Base-by-base conservation (phyloP, 2,888 invertebrate genomes). In the Octonoba sinensis region DNA sequence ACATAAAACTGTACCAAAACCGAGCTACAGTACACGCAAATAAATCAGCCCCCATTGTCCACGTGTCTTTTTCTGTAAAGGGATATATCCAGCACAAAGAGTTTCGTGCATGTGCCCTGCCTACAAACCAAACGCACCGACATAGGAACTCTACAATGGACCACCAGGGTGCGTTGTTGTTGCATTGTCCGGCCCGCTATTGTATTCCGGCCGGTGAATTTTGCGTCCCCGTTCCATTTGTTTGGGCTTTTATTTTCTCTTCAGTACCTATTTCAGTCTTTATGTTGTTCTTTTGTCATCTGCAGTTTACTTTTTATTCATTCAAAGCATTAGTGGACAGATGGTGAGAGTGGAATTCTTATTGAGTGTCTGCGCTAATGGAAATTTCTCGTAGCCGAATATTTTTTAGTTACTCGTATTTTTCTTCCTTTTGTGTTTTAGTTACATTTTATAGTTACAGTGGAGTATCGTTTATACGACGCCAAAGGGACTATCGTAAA, bases 241-340 rank as follows among this genome's bases (percentile, higher is more conserved):
- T 79, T 36, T 73, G 67, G 36, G 73, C 73, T 79, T 79, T 66
- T 66, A 36, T 69, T 56, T 65, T 62, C 74, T 56, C 57, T 46
- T 22, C 60, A 57, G 75, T 66, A 66, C 60, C 65, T 62, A 75
- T 75, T 69, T 36, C 36, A 36, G 36, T 36, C 36, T 36, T 8
- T 36, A 11, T 36, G 36, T 69, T 57, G 65, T 71, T 27, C 77
- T 60, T 78, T 79, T 79, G 67, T 73, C 79, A 79, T 79, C 72
- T 73, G 56, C 69, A 79, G 73, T 73, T 79, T 73, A 79, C 79
- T 79, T 79, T 72, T 79, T 79, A 79, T 49, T 78, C 78, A 73
- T 79, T 79, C 79, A 66, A 60, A 66, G 72, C 69, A 27, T n/a
- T 51, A 62, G 54, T 54, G 46, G 46, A n/a, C 24, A 59, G 22